phyloP scores from a whole-genome alignment of 2,888 invertebrate genomes.

The Dyspetes luteomarginatus region DNA sequence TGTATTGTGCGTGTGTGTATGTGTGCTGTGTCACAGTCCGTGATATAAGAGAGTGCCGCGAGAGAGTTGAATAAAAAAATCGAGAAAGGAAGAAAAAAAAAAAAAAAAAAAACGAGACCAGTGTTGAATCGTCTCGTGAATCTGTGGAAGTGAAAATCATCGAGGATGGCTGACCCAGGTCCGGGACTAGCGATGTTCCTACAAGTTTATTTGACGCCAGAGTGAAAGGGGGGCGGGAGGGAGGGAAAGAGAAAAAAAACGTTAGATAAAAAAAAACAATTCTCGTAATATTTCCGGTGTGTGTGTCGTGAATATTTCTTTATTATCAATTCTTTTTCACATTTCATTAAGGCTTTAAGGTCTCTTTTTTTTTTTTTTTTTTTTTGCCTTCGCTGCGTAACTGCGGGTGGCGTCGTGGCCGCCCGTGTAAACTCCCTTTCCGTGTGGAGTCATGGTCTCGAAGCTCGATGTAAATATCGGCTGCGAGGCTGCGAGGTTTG shows the following conservation, averaged over 20 bases:
- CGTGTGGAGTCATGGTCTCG: conserved; percentile 75
- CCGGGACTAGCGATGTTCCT: conserved; percentile 57
- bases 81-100: neutral
- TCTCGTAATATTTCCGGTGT: conserved; percentile 9
- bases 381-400: conserved; percentile 55
- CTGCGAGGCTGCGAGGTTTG: conserved; percentile 64
- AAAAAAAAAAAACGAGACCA: conserved; percentile 1
- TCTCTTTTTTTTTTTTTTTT: too few species aligned
- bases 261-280: conserved; percentile 12
- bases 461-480: conserved; percentile 73
- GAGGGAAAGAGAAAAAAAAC: conserved; percentile 21
- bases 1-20: conserved; percentile 21
- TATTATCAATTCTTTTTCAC: neutral
- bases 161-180: conserved; percentile 59
- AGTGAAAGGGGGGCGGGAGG: conserved; percentile 58
- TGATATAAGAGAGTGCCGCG: conserved; percentile 59
- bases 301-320: neutral
- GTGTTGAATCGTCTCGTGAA: conserved; percentile 31
- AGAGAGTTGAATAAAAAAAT: neutral
- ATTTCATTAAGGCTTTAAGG: neutral
- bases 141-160: neutral
- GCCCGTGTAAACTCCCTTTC: conserved; percentile 55
- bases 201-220: conserved; percentile 64
- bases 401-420: conserved; percentile 66
- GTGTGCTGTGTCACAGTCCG: conserved; percentile 49